These are phyloP conservation scores for Hermaeophaga mercurialis DNA, from an alignment of 2,888 invertebrate genomes.

Conservation along the genomic window DNA sequence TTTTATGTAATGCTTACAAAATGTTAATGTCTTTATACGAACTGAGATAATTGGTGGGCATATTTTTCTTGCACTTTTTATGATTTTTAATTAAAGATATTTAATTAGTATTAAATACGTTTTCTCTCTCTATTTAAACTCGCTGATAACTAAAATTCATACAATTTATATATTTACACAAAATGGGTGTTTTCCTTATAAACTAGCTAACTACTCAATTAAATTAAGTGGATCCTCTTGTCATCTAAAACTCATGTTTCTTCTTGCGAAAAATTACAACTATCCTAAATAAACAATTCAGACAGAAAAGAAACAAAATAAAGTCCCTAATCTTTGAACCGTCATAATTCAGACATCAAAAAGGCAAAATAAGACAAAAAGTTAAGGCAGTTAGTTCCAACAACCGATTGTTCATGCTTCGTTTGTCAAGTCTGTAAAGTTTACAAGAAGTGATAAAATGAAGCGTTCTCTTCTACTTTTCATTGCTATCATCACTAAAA, in stretches of 20 bases:
- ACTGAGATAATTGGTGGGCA: too few relatives aligned
- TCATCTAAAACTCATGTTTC: neutral
- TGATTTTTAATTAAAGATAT: too few relatives aligned
- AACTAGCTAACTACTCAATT: neutral
- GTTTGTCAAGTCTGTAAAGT: slow-evolving; percentile 17
- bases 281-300: slow-evolving; percentile 18
- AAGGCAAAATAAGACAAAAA: slow-evolving; percentile 20
- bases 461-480: neutral
- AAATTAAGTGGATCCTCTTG: slow-evolving; percentile 4
- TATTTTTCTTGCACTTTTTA: too few relatives aligned
- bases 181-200: neutral
- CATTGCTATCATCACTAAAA: neutral
- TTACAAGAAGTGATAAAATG: slow-evolving; percentile 16
- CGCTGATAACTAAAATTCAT: too few relatives aligned
- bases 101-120: too few relatives aligned
- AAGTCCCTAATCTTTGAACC: slow-evolving; percentile 12
- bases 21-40: too few relatives aligned
- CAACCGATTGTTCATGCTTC: slow-evolving; percentile 22
- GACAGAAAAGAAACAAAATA: neutral
- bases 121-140: too few relatives aligned
- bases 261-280: slow-evolving; percentile 11
- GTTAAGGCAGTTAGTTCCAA: slow-evolving; percentile 17
- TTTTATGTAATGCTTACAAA: too few relatives aligned
- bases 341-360: slow-evolving; percentile 24
- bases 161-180: too few relatives aligned